Evolutionary conservation across 2,797 vertebrate genomes (phyloP), one percentile per base, ranked within the genome.

Genomic region (Calcarius lapponicus): DNA sequence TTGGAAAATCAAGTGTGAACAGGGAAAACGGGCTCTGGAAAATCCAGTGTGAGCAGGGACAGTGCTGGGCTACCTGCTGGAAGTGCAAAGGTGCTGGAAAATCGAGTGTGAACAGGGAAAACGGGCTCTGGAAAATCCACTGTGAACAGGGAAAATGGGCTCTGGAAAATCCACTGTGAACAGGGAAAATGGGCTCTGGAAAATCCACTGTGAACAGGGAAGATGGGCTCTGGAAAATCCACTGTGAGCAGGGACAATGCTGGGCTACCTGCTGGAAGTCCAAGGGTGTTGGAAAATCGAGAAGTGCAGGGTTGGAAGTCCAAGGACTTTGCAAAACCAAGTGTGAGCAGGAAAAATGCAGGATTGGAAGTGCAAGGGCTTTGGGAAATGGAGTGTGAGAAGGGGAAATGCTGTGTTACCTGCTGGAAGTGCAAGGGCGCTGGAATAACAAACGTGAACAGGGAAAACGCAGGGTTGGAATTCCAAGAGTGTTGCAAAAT

Each of bases 331-430:
- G 8, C 36, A 36, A 8, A 1, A 11, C 12, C 38, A 11, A 38
- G 21, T 50, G 26, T 50, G 45, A 22, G 26, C 34, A 36, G 34
- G 13, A 3, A 5, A 4, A 22, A 29, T 69, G 4, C 13, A 2
- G n/a, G 10, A 13, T 20, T 56, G 32, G 24, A 34, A 3, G 6
- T 66, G 17, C 9, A 90, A 79, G 60, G 42, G 66, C 24, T 3
- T 17, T 34, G 8, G 7, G 38, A 38, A 36, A 58, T 7, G 0
- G 0, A 9, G 1, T 38, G 17, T 32, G 56, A 25, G 28, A n/a
- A 58, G 42, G 25, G 20, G 11, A 24, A 58, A 50, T 1, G 7
- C 12, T 7, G 32, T 16, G 15, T n/a, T 26, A 29, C 43, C 45
- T 74, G 3, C 40, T 56, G 69, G 10, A 62, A 69, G 1, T 15